Evolutionary conservation across 1,140 invertebrate species (phyloP).

Genomic region (Phocides pigmalion): DNA sequence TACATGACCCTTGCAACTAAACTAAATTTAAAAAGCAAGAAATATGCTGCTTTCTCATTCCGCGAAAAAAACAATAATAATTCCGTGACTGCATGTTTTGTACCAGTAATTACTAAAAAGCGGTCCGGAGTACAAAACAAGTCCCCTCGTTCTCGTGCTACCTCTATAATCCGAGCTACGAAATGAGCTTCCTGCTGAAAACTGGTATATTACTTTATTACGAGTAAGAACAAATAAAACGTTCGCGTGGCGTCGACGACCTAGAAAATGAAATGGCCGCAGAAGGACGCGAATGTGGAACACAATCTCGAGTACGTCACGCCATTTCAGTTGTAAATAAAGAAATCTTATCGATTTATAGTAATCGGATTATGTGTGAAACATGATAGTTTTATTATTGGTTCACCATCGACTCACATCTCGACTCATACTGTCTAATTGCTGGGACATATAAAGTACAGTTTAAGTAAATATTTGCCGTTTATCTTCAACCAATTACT

Average conservation of each 20-base stretch:
- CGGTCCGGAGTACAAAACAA: slow-evolving; percentile 4
- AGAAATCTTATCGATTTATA: slow-evolving; percentile 6
- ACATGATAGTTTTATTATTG: background rate
- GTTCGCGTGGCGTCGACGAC: slow-evolving; percentile 58
- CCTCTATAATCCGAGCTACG: slow-evolving; percentile 33
- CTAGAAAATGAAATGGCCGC: slow-evolving; percentile 60
- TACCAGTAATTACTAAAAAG: slow-evolving; percentile 8
- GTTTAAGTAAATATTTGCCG: too few relatives aligned
- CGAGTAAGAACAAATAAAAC: slow-evolving; percentile 56
- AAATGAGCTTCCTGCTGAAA: slow-evolving; percentile 43
- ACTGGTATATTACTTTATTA: slow-evolving; percentile 55
- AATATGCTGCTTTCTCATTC: too few relatives aligned
- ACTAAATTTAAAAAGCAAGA: too few relatives aligned
- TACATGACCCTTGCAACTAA: too few relatives aligned
- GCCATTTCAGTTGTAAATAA: slow-evolving; percentile 37
- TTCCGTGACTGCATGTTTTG: too few relatives aligned
- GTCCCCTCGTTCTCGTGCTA: slow-evolving; percentile 19
- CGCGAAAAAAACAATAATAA: too few relatives aligned
- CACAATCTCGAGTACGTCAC: slow-evolving; percentile 55
- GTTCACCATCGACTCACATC: background rate
- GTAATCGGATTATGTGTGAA: background rate
- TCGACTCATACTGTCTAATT: too few relatives aligned
- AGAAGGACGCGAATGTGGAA: slow-evolving; percentile 56
- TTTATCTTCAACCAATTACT: too few relatives aligned
- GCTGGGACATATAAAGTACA: too few relatives aligned